Conservation (phyloP, 2,797 vertebrate genomes). For the Leptatherina wallacei region DNA sequence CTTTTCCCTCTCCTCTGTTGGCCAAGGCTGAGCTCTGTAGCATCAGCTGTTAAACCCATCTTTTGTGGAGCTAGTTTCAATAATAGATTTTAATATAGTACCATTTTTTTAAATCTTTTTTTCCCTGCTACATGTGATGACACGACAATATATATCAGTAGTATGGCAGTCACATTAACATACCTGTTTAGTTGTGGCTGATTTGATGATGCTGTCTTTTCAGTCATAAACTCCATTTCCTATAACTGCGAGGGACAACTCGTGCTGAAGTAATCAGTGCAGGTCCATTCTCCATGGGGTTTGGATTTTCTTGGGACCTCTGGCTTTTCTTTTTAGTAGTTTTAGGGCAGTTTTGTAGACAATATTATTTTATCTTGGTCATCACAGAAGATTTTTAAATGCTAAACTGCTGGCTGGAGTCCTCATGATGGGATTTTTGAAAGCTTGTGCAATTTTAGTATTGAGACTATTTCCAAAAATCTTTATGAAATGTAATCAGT, state of each 20-base stretch:
- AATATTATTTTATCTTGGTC: constrained; percentile 26
- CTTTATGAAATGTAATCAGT: no score
- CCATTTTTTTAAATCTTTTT: no score
- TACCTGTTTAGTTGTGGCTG: neutral
- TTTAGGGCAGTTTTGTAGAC: constrained; percentile 15
- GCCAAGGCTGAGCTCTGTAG: no score
- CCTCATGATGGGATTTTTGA: constrained; percentile 20
- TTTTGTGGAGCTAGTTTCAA: no score
- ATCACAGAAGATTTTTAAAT: constrained; percentile 8
- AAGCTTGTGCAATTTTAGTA: constrained; percentile 8
- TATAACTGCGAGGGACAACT: constrained; percentile 11
- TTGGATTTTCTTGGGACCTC: neutral
- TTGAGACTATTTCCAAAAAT: neutral
- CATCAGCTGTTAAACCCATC: no score
- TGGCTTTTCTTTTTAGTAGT: neutral
- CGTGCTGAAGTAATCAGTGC: constrained; percentile 14
- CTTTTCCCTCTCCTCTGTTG: no score
- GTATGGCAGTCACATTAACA: neutral
- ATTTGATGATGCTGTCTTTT: neutral
- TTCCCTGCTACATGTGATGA: no score
- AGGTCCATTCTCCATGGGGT: neutral
- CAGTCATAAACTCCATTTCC: neutral
- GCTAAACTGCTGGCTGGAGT: constrained; percentile 15
- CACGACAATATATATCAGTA: no score
- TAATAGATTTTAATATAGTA: no score